Conservation (phyloP, 1,140 invertebrate genomes). For the Coboldia fuscipes region DNA sequence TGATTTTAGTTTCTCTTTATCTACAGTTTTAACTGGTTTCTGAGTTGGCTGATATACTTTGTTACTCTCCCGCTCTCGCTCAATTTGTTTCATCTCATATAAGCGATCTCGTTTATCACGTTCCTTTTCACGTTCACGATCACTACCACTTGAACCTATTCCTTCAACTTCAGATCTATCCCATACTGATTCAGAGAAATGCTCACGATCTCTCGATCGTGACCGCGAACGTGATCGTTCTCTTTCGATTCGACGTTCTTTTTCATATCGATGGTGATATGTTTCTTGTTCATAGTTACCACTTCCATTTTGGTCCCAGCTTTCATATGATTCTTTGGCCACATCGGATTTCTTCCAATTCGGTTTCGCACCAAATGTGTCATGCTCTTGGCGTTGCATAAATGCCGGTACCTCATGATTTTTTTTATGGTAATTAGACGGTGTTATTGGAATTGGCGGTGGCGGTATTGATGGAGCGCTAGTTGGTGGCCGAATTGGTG, state of each 20-base stretch:
- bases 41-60: conserved; percentile 19
- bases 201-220: conserved; percentile 16
- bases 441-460: conserved; percentile 40
- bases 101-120: conserved; percentile 18
- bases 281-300: conserved; percentile 9
- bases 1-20: conserved; percentile 3
- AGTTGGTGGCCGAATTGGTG: conserved; percentile 15
- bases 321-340: conserved; percentile 9
- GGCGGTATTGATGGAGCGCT: conserved; percentile 40
- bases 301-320: conserved; percentile 9
- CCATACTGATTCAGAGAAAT: conserved; percentile 21
- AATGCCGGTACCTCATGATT: conserved; percentile 35
- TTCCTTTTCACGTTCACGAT: conserved; percentile 19
- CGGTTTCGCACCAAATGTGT: conserved; percentile 37
- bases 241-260: conserved; percentile 10
- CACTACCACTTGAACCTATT: conserved; percentile 17
- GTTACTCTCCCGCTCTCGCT: conserved; percentile 20
- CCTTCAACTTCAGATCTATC: conserved; percentile 19
- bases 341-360: conserved; percentile 13
- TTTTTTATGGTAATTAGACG: conserved; percentile 29
- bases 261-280: conserved; percentile 9
- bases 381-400: conserved; percentile 42
- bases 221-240: conserved; percentile 16
- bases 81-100: conserved; percentile 19
- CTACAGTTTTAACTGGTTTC: not conserved